These are phyloP conservation scores for Dryobotodes eremita DNA, from an alignment of 2,888 invertebrate species.

Conservation along the genomic window DNA sequence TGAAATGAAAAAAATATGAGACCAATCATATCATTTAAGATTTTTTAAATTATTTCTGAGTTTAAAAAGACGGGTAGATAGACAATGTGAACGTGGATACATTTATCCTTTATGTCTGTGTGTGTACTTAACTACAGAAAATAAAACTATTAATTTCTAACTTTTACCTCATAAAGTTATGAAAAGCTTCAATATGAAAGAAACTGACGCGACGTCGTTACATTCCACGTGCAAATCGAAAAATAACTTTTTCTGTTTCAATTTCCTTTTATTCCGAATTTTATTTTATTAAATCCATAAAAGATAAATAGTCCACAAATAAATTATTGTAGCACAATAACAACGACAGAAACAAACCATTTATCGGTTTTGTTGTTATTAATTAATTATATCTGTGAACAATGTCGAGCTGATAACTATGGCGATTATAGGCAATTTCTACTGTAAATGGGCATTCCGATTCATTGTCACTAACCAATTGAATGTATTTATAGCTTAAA, in stretches of 20 bases:
- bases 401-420: conserved; percentile 55
- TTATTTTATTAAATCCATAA: conserved; percentile 19
- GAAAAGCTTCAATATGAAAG: not conserved
- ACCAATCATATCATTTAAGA: not conserved
- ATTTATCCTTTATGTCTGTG: not conserved
- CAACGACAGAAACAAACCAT: conserved; percentile 47
- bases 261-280: not conserved
- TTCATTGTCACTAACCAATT: conserved; percentile 51
- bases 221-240: not conserved
- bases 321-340: conserved; percentile 38
- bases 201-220: not conserved
- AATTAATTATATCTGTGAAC: conserved; percentile 60
- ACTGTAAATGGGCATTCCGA: conserved; percentile 46
- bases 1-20: not conserved
- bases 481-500: conserved; percentile 38
- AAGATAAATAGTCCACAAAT: conserved; percentile 31
- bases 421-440: conserved; percentile 56
- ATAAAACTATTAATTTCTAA: not conserved
- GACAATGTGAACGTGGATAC: not conserved
- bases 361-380: conserved; percentile 54
- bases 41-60: not conserved
- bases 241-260: not conserved
- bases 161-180: not conserved
- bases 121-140: not conserved
- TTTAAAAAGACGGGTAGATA: not conserved